Conservation (phyloP, 2,797 vertebrate species). For the Anguilla obscura region DNA sequence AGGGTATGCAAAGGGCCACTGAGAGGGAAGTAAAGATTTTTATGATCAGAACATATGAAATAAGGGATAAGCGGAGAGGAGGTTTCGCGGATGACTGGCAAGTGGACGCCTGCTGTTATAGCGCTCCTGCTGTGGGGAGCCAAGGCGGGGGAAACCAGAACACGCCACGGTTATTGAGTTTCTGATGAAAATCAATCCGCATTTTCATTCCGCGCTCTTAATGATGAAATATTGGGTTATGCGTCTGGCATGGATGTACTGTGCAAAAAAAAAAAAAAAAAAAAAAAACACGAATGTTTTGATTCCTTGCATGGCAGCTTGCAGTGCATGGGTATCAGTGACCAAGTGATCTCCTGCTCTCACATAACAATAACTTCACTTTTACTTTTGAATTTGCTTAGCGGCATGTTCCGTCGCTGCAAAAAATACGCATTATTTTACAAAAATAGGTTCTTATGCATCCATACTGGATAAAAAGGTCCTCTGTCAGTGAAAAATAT, state of each 20-base stretch:
- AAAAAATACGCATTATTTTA: background rate
- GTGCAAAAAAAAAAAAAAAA: background rate
- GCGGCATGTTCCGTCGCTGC: background rate
- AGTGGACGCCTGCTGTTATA: constrained; percentile 1
- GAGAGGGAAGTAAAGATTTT: background rate
- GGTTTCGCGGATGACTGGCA: background rate
- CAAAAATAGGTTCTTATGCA: background rate
- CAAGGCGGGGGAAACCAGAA: background rate
- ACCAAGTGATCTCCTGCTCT: background rate
- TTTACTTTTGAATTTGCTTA: background rate
- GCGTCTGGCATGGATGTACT: background rate
- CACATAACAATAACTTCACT: background rate
- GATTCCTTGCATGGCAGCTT: background rate
- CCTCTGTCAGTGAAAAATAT: too few species aligned
- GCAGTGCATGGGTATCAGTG: background rate
- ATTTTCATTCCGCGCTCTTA: background rate
- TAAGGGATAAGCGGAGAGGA: background rate
- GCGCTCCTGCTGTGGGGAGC: background rate
- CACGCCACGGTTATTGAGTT: background rate
- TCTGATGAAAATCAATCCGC: constrained; percentile 41
- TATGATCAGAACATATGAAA: background rate
- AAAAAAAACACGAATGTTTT: background rate
- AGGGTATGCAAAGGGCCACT: background rate
- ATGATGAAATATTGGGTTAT: constrained; percentile 6
- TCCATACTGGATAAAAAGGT: background rate